These are phyloP conservation scores for Agrotis clavis DNA, from an alignment of 2,888 invertebrate genomes.

Conservation along the genomic window DNA sequence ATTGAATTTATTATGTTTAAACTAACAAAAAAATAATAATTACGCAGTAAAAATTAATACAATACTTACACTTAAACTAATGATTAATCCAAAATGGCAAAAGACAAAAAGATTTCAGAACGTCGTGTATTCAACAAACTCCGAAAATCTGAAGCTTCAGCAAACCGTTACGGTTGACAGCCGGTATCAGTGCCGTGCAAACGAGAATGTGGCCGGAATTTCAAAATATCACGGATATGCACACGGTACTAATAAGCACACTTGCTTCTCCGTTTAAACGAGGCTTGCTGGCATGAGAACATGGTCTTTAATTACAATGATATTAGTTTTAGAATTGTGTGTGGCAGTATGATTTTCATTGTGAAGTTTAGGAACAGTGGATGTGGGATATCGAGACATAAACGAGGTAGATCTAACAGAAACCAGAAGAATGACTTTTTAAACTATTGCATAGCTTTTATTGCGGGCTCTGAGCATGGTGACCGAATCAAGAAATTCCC, in stretches of 20 bases:
- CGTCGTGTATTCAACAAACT: constrained; percentile 3
- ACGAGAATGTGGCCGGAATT: constrained; percentile 37
- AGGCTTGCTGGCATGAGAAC: constrained; percentile 10
- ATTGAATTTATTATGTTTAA: too few species aligned
- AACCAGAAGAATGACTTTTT: too few species aligned
- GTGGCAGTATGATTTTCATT: not conserved
- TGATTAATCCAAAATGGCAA: not conserved
- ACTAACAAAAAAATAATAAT: too few species aligned
- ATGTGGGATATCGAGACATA: not conserved
- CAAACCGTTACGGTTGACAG: constrained; percentile 37
- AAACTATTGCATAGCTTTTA: too few species aligned
- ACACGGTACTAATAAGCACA: constrained; percentile 49
- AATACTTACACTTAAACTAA: not conserved
- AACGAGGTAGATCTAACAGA: too few species aligned
- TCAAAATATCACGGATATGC: constrained; percentile 51
- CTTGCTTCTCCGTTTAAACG: constrained; percentile 34
- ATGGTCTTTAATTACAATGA: constrained; percentile 32
- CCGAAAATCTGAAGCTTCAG: constrained; percentile 22
- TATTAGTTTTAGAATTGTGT: constrained; percentile 1
- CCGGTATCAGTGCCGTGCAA: constrained; percentile 15
- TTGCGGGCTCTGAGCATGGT: too few species aligned
- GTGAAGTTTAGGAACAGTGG: not conserved
- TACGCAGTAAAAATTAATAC: not conserved
- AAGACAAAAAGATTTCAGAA: constrained; percentile 13
- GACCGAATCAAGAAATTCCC: too few species aligned